Evolutionary conservation across 1,140 invertebrate genomes (phyloP), one percentile per base, ranked within the genome.

Genomic region (Harlomillsia oculata): DNA sequence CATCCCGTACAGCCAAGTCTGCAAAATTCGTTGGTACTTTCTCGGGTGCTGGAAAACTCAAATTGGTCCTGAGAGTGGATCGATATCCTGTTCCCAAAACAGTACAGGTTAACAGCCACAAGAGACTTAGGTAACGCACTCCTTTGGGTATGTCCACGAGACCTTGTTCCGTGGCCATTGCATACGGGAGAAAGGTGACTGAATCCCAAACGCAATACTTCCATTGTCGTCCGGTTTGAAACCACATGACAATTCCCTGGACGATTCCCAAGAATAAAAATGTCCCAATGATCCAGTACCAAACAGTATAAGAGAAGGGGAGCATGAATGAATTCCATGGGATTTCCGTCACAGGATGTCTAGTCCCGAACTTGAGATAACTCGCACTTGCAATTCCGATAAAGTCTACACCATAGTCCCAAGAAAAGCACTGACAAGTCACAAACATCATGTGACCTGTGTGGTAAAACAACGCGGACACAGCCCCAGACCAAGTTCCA

Each of bases 121-220:
- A 28, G 2, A 37, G 16, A 39, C 34, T 37, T 1, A 32, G 36
- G 16, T 32, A 39, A 20, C 49, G 21, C 2, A 25, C 32, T 26
- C 49, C 49, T 14, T n/a, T 8, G 14, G 32, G 32, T 5, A 51
- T 51, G 18, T 51, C 49, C n/a, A 23, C 28, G 2, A 51, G n/a
- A n/a, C 49, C 49, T 51, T 51, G 49, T 39, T 51, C 49, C 4
- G 37, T 39, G 0, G 37, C 37, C 49, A 51, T 37, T 23, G 49
- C 49, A 14, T 39, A 39, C 20, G 49, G 49, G 9, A 51, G 20
- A 23, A 51, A 37, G n/a, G 28, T 1, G 1, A 25, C 36, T 0
- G 34, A 26, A 11, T 39, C 49, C 23, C 39, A 51, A 1, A 51
- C 49, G 20, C 28, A 37, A 16, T 51, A 37, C 18, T 51, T 51